phyloP scores from a whole-genome alignment of 2,888 invertebrate genomes.

The Drosophila austrosaltans region DNA sequence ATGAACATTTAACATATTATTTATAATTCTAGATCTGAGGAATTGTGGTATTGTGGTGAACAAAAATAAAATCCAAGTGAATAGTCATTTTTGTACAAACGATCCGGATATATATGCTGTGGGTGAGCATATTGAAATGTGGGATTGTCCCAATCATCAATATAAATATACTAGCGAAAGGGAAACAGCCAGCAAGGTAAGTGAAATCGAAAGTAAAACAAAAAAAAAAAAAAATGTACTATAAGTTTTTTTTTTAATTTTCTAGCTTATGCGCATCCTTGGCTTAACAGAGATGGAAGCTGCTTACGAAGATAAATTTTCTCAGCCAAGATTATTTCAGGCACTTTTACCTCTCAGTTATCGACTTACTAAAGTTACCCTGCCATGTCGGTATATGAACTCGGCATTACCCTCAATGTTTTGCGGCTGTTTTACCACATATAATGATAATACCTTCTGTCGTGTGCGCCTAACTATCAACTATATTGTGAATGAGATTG shows the following conservation, averaged over 20 bases:
- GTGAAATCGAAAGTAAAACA: neutral
- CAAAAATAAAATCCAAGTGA: constrained; percentile 46
- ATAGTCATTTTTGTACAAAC: constrained; percentile 64
- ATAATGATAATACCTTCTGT: constrained; percentile 65
- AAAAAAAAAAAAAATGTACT: neutral
- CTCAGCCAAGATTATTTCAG: constrained; percentile 56
- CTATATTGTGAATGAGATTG: constrained; percentile 76
- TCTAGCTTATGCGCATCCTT: constrained; percentile 61
- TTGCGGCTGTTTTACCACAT: constrained; percentile 52
- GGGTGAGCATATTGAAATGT: constrained; percentile 58
- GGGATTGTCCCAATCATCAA: constrained; percentile 61
- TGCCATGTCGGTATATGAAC: constrained; percentile 67
- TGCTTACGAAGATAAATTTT: constrained; percentile 55
- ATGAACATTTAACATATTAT: neutral
- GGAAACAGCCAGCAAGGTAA: constrained; percentile 73
- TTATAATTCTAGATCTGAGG: constrained; percentile 40
- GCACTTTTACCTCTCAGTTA: constrained; percentile 63
- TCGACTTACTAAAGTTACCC: constrained; percentile 62
- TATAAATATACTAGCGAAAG: constrained; percentile 53
- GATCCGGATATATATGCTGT: constrained; percentile 68
- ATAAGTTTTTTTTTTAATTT: neutral
- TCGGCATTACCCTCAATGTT: constrained; percentile 43
- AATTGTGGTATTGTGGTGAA: constrained; percentile 37
- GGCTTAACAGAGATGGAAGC: constrained; percentile 7
- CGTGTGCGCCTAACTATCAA: constrained; percentile 64